phyloP scores from a whole-genome alignment of 2,797 vertebrate species.

The Etheostoma nigrum region DNA sequence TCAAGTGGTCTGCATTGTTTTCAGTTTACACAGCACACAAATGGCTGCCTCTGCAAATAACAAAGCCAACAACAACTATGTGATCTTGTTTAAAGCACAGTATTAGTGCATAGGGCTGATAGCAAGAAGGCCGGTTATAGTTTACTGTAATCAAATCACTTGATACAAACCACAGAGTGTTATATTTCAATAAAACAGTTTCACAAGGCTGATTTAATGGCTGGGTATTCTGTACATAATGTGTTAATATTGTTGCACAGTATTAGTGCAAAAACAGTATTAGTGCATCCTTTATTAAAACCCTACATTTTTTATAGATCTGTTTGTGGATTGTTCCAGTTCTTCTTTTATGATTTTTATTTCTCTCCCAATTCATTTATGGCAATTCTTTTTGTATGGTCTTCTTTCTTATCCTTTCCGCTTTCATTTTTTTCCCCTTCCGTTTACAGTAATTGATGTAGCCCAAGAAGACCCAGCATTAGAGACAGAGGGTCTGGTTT shows the following conservation, averaged over 20 bases:
- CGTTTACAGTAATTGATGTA: constrained; percentile 57
- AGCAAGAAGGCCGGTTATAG: too few relatives aligned
- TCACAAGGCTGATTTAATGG: neutral
- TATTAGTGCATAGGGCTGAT: too few relatives aligned
- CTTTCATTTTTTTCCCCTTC: constrained; percentile 29
- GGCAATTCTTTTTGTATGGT: neutral
- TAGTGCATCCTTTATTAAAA: neutral
- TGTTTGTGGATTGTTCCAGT: constrained; percentile 27
- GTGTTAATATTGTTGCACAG: neutral
- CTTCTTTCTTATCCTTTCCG: constrained; percentile 30
- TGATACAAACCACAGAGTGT: neutral
- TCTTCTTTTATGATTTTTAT: constrained; percentile 28
- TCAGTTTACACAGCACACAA: constrained; percentile 46
- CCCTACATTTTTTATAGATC: neutral
- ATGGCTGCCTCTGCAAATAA: constrained; percentile 16
- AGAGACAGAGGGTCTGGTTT: constrained; percentile 44
- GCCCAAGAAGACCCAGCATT: constrained; percentile 39
- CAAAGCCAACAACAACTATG: neutral
- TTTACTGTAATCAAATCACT: neutral
- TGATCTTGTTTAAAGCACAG: neutral
- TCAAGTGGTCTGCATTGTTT: constrained; percentile 64
- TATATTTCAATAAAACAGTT: neutral
- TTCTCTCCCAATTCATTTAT: constrained; percentile 24
- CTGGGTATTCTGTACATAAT: neutral
- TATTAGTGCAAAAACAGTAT: neutral